Conservation (phyloP, 2,797 vertebrate species). For the Aselliscus stoliczkanus region DNA sequence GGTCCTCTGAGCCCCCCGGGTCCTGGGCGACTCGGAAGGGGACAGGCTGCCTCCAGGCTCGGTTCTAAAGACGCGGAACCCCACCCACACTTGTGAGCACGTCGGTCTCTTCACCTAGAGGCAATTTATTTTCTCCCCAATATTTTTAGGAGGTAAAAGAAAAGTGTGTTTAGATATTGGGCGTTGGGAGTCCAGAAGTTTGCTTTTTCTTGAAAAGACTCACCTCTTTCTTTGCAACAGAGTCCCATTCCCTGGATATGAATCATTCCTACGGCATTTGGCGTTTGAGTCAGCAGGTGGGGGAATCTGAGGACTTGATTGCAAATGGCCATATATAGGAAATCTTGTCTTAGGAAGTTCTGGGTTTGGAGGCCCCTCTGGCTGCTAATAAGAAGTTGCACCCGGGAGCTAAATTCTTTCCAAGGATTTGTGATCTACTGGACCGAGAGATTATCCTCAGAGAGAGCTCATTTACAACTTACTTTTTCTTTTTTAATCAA, state of each 20-base stretch:
- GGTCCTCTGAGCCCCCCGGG: too few relatives aligned
- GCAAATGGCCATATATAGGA: background rate
- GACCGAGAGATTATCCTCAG: background rate
- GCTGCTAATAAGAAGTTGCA: background rate
- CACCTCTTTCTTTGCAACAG: background rate
- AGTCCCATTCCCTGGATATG: background rate
- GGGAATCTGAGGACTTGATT: too few relatives aligned
- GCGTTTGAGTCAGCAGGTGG: background rate
- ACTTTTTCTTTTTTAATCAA: background rate
- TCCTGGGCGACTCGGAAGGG: accelerated
- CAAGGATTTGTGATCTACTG: background rate
- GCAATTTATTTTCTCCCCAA: background rate
- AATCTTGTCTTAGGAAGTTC: background rate
- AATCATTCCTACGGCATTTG: background rate
- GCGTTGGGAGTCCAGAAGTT: background rate
- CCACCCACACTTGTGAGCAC: background rate
- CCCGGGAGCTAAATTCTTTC: background rate
- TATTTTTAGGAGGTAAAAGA: background rate
- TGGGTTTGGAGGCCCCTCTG: background rate
- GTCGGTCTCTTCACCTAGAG: accelerated
- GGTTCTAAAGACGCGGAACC: background rate
- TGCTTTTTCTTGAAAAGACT: background rate
- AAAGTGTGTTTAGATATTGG: background rate
- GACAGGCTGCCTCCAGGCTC: background rate
- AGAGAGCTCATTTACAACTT: background rate